phyloP scores from a whole-genome alignment of 2,797 vertebrate genomes.

The Sitta carolinensis region DNA sequence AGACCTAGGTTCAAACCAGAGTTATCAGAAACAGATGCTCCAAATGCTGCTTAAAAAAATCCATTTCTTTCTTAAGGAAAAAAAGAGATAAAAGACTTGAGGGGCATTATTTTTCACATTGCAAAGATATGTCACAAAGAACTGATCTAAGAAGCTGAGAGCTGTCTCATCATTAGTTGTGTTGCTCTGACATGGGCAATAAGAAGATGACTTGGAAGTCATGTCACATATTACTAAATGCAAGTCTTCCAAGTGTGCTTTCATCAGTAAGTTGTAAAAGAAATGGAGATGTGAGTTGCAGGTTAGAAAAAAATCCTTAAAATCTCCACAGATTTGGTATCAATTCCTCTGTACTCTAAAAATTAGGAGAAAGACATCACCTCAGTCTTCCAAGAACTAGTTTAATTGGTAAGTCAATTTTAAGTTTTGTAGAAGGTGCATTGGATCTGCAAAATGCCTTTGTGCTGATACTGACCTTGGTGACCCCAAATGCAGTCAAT shows the following conservation, averaged over 20 bases:
- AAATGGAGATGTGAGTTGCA: background rate
- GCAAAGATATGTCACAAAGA: background rate
- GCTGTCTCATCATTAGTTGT: background rate
- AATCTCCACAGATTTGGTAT: background rate
- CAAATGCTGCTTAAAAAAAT: background rate
- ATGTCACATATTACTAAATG: background rate
- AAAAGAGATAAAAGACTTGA: background rate
- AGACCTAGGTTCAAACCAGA: background rate
- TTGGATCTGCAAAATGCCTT: background rate
- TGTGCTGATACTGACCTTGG: background rate
- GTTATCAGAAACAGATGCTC: background rate
- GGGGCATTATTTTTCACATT: background rate
- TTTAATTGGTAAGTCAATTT: background rate
- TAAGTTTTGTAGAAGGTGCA: background rate
- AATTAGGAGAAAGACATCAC: background rate
- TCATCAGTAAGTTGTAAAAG: background rate
- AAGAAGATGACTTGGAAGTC: background rate
- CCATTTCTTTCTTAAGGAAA: background rate
- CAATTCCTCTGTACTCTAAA: background rate
- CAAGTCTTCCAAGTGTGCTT: background rate
- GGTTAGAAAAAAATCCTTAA: background rate
- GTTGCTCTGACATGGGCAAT: background rate
- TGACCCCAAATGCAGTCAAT: background rate
- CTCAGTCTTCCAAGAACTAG: background rate
- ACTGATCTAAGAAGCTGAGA: background rate